Evolutionary conservation across 2,797 vertebrate species (phyloP).

Genomic region (Potorous gilbertii): DNA sequence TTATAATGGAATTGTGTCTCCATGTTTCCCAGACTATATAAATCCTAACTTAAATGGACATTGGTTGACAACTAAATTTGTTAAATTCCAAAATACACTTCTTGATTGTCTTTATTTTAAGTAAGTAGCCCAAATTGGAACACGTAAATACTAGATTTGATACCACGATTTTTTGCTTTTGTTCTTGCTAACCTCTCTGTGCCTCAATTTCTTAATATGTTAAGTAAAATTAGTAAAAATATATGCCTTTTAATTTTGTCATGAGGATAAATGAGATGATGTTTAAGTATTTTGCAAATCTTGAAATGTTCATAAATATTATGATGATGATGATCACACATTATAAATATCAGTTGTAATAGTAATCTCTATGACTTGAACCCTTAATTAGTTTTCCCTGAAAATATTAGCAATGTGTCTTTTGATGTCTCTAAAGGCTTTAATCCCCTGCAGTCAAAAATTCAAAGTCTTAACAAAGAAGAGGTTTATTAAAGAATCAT

Average conservation of each 20-base stretch:
- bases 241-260: not conserved
- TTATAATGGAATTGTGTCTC: slow-evolving; percentile 60
- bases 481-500: not conserved
- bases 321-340: not conserved
- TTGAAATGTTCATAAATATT: not conserved
- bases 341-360: not conserved
- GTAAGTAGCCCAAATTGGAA: not conserved
- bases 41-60: slow-evolving; percentile 46
- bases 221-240: not conserved
- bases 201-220: not conserved
- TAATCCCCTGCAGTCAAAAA: not conserved
- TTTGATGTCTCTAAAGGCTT: not conserved
- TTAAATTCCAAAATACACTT: slow-evolving; percentile 37
- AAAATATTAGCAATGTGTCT: not conserved
- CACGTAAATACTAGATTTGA: not conserved
- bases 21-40: not conserved
- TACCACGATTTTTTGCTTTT: not conserved
- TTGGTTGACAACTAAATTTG: not conserved
- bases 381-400: not conserved
- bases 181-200: not conserved
- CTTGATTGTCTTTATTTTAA: not conserved
- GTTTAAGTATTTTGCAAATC: not conserved
- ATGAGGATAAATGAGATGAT: not conserved
- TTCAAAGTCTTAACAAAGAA: not conserved
- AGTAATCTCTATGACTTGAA: not conserved